These are phyloP conservation scores for Xestobium rufovillosum DNA, from an alignment of 2,888 invertebrate species.

Conservation along the genomic window DNA sequence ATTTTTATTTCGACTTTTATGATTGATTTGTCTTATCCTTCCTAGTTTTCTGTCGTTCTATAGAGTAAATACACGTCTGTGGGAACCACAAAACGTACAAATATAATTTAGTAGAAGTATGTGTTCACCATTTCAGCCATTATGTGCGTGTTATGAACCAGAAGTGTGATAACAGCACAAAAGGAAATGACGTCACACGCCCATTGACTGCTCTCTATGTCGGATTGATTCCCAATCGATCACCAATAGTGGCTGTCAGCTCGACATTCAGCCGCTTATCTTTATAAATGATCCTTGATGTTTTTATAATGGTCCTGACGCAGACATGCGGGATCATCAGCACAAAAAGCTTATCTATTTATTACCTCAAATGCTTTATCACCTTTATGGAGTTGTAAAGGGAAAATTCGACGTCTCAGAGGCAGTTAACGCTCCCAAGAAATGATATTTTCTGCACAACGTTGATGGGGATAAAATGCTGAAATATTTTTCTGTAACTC, in stretches of 20 bases:
- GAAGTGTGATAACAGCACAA: slow-evolving; percentile 45
- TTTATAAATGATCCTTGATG: slow-evolving; percentile 45
- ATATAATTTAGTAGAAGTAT: slow-evolving; percentile 15
- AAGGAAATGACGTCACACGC: slow-evolving; percentile 46
- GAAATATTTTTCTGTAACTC: no score
- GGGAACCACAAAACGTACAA: slow-evolving; percentile 4
- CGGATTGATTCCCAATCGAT: slow-evolving; percentile 45
- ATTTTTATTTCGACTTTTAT: no score
- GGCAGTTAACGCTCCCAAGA: no score
- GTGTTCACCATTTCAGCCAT: slow-evolving; percentile 38
- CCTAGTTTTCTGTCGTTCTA: no score
- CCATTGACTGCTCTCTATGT: slow-evolving; percentile 42
- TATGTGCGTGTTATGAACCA: slow-evolving; percentile 46
- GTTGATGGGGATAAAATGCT: no score
- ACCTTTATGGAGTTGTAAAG: no score
- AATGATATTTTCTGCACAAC: no score
- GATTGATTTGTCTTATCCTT: no score
- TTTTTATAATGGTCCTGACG: slow-evolving; percentile 35
- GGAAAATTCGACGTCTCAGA: no score
- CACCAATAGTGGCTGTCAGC: slow-evolving; percentile 37
- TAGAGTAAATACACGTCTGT: no score
- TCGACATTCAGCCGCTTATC: slow-evolving; percentile 41
- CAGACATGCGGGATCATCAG: slow-evolving; percentile 13
- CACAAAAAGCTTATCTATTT: slow-evolving; percentile 19
- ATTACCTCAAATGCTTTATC: no score